Percentiles rank a stretch among this genome's conserved stretches.
phyloP scores from a whole-genome alignment of 1,140 invertebrate species.

The Aricia agestis region DNA sequence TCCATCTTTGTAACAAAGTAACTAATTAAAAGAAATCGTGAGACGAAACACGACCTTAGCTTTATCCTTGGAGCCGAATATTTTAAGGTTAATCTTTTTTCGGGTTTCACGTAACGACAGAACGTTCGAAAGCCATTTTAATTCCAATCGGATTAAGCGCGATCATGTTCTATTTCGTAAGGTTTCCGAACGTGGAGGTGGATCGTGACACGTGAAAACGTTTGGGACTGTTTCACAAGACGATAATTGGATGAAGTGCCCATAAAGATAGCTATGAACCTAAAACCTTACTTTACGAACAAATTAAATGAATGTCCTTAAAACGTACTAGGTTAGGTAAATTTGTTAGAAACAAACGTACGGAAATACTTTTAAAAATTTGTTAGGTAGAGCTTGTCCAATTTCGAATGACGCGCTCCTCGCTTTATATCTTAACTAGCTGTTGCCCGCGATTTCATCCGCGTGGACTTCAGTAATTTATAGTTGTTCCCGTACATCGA shows the following conservation, averaged over 20 bases:
- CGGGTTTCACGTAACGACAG: constrained; percentile 16
- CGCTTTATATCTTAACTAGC: too few species aligned
- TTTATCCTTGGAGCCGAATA: constrained; percentile 7
- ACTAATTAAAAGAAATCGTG: background rate
- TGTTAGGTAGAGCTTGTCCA: too few species aligned
- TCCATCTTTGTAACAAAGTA: background rate
- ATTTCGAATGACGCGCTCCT: too few species aligned
- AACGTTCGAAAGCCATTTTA: constrained; percentile 16
- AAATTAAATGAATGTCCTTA: background rate
- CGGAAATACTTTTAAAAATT: too few species aligned
- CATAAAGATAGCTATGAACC: background rate
- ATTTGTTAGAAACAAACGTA: too few species aligned
- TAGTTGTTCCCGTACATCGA: too few species aligned
- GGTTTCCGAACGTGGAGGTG: constrained; percentile 18
- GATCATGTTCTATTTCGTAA: constrained; percentile 18
- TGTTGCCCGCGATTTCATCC: too few species aligned
- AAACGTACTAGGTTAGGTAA: background rate
- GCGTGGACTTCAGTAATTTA: too few species aligned
- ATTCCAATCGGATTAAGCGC: constrained; percentile 19
- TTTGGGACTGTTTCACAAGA: constrained; percentile 6
- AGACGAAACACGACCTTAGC: background rate
- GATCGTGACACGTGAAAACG: background rate
- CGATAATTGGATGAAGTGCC: constrained; percentile 7
- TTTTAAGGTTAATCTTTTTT: constrained; percentile 13
- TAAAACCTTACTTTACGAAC: background rate